Percentiles rank a stretch among this genome's conserved stretches.
Evolutionary conservation across 2,888 invertebrate species (phyloP).

Genomic region (Stenurella melanura): DNA sequence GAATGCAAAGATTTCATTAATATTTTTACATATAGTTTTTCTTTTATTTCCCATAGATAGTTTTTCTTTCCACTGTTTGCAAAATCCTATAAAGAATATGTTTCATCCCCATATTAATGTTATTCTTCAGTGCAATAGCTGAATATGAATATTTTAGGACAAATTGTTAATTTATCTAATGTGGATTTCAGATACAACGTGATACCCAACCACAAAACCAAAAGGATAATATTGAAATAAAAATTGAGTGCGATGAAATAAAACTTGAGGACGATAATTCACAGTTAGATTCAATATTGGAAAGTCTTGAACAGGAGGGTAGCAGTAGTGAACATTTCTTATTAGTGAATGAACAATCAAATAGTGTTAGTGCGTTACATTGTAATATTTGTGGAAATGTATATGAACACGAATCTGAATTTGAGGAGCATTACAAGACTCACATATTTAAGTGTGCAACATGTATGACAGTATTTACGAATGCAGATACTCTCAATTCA

Average conservation of each 20-base stretch:
- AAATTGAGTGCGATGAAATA: constrained; percentile 42
- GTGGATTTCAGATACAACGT: constrained; percentile 35
- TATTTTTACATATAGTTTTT: too few relatives aligned
- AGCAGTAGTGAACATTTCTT: constrained; percentile 45
- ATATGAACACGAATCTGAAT: constrained; percentile 67
- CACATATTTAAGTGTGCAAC: constrained; percentile 71
- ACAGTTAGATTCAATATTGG: neutral
- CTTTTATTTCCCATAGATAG: too few relatives aligned
- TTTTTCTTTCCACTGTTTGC: too few relatives aligned
- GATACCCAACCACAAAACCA: constrained; percentile 26
- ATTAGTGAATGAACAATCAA: constrained; percentile 43
- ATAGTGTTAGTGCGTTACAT: constrained; percentile 36
- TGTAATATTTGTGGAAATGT: constrained; percentile 70
- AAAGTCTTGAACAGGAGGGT: constrained; percentile 36
- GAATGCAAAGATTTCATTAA: too few relatives aligned
- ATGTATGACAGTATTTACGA: constrained; percentile 73
- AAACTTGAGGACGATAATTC: constrained; percentile 26
- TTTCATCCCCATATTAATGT: too few relatives aligned
- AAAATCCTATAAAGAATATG: too few relatives aligned
- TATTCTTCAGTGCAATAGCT: too few relatives aligned
- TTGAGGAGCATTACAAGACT: constrained; percentile 70
- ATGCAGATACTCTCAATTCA: constrained; percentile 70
- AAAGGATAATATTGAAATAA: constrained; percentile 32
- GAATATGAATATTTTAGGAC: too few relatives aligned
- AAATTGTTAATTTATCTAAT: neutral